Evolutionary conservation across 2,113 vertebrate species (phyloP), one percentile per base, ranked within the genome.

Genomic region (Mandrillus leucophaeus): DNA sequence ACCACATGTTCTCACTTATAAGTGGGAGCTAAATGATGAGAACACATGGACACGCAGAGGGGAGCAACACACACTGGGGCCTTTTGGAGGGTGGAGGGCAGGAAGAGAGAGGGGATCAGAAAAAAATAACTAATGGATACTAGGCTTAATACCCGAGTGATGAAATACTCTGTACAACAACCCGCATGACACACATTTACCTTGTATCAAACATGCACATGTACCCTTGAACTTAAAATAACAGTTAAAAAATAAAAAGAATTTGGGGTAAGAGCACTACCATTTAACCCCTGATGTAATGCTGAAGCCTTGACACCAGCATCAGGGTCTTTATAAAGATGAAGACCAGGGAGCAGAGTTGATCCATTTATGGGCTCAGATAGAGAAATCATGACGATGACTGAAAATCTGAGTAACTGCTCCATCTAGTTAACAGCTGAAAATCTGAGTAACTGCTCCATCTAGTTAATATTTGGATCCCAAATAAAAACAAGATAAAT

Each of bases 201-300:
- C 61, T 64, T 32, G 27, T 32, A 64, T 30, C 61, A 64, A 64
- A 64, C 27, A 27, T 64, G 61, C 61, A 64, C 61, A 64, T 30
- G 61, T 64, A 30, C 12, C 61, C 27, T 64, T 64, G 27, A 32
- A 30, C 27, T 13, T 64, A 64, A 64, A 30, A 64, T 64, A 30
- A 64, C 30, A 30, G 61, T 30, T 30, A 30, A 64, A 61, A 61
- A 30, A 64, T 6, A 32, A 64, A 64, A 64, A 83, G 12, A 96
- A 83, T 87, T 57, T 18, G 5, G 32, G 35, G 18, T 43, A 80
- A 75, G 10, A 43, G 32, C 90, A 27, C 55, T 57, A 61, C 14
- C 23, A 92, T 84, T 86, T 83, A 72, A 78, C 13, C 38, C 88
- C 85, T 64, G 89, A 97, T n/a, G n/a, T 84, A 81, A 83, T 70